Conservation (phyloP, 2,888 invertebrate genomes). For the Volucella inanis region DNA sequence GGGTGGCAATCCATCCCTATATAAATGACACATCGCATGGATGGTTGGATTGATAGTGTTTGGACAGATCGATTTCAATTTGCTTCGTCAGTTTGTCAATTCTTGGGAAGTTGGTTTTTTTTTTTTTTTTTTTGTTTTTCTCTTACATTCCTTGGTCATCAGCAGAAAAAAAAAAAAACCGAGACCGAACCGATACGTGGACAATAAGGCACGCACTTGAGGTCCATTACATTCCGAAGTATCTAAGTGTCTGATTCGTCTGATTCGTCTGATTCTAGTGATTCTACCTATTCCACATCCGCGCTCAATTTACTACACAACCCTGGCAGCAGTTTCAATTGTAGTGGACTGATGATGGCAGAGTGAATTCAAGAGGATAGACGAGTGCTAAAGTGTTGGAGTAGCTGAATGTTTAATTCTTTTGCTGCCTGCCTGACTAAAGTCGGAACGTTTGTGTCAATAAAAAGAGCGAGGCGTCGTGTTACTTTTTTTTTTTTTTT, state of each 20-base stretch:
- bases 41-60: conserved; percentile 41
- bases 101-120: conserved; percentile 30
- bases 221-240: conserved; percentile 46
- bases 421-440: conserved; percentile 17
- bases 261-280: neutral
- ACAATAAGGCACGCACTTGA: conserved; percentile 60
- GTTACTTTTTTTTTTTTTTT: conserved; percentile 30
- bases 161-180: neutral
- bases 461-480: conserved; percentile 53
- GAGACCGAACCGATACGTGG: neutral
- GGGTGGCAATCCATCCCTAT: conserved; percentile 2
- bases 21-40: conserved; percentile 48
- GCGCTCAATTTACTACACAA: conserved; percentile 24
- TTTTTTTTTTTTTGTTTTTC: conserved; percentile 2
- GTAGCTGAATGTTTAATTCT: neutral
- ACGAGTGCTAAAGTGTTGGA: no score
- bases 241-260: neutral
- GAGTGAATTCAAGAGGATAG: no score
- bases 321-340: conserved; percentile 16
- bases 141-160: conserved; percentile 18
- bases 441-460: conserved; percentile 56
- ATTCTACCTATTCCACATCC: conserved; percentile 45
- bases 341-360: neutral
- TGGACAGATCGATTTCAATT: conserved; percentile 61
- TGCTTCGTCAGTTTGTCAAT: conserved; percentile 18